Evolutionary conservation across 2,797 vertebrate species (phyloP).

Genomic region (Acestrorhynchus altus): DNA sequence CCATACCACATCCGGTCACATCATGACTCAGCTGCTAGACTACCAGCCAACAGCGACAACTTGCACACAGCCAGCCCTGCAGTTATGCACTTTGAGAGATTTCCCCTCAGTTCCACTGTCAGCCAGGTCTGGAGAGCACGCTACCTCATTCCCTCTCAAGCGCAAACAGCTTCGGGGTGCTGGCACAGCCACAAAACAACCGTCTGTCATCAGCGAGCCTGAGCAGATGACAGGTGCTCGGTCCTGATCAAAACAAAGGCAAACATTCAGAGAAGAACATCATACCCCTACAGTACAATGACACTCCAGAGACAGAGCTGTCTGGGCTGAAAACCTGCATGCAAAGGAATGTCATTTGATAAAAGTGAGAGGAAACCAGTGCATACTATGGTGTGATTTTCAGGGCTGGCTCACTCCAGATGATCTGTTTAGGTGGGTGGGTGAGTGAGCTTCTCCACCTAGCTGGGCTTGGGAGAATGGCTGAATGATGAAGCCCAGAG

Average conservation of each 20-base stretch:
- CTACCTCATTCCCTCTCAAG: neutral
- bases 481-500: neutral
- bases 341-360: neutral
- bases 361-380: neutral
- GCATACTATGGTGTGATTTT: neutral
- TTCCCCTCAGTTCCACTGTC: neutral
- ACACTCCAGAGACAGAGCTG: neutral
- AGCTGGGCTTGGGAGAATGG: neutral
- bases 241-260: conserved; percentile 11
- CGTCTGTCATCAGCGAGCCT: neutral
- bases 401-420: neutral
- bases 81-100: neutral
- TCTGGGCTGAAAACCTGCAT: neutral
- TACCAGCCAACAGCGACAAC: neutral
- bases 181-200: conserved; percentile 4
- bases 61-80: neutral
- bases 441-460: too few species aligned
- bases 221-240: neutral
- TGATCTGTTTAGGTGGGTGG: neutral
- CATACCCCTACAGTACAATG: neutral
- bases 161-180: neutral
- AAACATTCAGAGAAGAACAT: neutral
- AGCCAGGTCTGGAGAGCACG: neutral
- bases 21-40: conserved; percentile 1
- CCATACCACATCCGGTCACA: conserved; percentile 21